phyloP scores from a whole-genome alignment of 2,113 vertebrate species.

The Crotalus viridis region DNA sequence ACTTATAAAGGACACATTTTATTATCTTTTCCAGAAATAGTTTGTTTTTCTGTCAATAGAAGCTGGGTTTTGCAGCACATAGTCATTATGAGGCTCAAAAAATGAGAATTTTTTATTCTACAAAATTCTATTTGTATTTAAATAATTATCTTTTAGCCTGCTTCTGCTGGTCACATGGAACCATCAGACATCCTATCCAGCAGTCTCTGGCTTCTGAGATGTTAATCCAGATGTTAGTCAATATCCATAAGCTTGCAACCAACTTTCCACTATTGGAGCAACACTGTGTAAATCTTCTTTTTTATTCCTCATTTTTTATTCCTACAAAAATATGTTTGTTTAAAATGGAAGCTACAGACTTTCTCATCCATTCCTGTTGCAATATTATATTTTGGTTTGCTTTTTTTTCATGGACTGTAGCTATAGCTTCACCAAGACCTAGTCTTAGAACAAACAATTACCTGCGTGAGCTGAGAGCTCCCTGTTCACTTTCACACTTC shows the following conservation, averaged over 20 bases:
- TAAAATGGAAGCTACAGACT: neutral
- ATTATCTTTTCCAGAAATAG: neutral
- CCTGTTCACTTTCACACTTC: conserved; percentile 93
- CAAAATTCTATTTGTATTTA: neutral
- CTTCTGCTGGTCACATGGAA: neutral
- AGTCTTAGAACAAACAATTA: neutral
- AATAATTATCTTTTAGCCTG: neutral
- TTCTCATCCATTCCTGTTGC: neutral
- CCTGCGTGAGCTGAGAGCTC: conserved; percentile 93
- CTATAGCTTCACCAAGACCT: fast-evolving
- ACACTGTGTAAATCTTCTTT: neutral
- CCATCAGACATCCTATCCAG: neutral
- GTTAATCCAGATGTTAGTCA: neutral
- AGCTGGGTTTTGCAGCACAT: neutral
- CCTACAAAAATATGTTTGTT: neutral
- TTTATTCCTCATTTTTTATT: neutral
- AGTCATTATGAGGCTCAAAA: neutral
- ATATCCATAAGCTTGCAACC: neutral
- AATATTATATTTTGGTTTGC: neutral
- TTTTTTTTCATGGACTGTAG: neutral
- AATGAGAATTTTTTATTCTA: neutral
- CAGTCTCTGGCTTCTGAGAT: neutral
- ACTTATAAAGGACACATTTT: neutral
- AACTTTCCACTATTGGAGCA: neutral
- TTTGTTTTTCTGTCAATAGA: neutral